Percentiles rank a stretch among this genome's conserved stretches.
Conservation (phyloP, 2,888 invertebrate genomes). For the Rhagonycha fulva region DNA sequence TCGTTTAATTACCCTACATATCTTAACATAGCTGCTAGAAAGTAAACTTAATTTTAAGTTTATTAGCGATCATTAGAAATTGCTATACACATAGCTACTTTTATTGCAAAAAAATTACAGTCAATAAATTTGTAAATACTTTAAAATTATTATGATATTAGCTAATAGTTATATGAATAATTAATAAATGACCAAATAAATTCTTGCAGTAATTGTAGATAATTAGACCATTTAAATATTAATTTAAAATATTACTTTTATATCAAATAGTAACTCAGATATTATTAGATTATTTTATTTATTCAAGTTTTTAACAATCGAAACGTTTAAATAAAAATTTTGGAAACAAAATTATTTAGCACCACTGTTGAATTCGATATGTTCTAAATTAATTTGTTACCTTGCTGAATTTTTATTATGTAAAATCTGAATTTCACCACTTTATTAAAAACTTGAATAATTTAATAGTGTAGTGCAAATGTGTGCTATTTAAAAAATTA, state of each 20-base stretch:
- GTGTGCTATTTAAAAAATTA: not conserved
- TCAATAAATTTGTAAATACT: slow-evolving; percentile 26
- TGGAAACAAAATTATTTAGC: not conserved
- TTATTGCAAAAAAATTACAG: slow-evolving; percentile 20
- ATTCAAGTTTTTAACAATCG: not conserved
- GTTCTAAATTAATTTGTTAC: not conserved
- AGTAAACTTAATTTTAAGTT: slow-evolving; percentile 3
- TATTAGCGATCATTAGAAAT: not conserved
- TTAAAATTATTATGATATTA: slow-evolving; percentile 19
- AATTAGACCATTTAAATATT: slow-evolving; percentile 10
- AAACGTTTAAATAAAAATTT: not conserved
- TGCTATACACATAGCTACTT: not conserved
- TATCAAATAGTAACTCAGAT: not conserved
- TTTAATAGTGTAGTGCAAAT: not conserved
- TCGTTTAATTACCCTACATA: slow-evolving; percentile 15
- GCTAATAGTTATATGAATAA: slow-evolving; percentile 14
- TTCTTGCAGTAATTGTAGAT: slow-evolving; percentile 25
- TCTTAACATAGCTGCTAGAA: slow-evolving; percentile 9
- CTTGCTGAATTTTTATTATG: not conserved
- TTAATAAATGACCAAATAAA: slow-evolving; percentile 27
- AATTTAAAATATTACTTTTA: not conserved
- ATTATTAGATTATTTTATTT: not conserved
- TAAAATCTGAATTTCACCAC: not conserved
- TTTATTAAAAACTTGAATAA: not conserved
- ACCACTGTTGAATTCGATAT: no score